Conservation (phyloP, 2,797 vertebrate species). For the Girardinus metallicus region DNA sequence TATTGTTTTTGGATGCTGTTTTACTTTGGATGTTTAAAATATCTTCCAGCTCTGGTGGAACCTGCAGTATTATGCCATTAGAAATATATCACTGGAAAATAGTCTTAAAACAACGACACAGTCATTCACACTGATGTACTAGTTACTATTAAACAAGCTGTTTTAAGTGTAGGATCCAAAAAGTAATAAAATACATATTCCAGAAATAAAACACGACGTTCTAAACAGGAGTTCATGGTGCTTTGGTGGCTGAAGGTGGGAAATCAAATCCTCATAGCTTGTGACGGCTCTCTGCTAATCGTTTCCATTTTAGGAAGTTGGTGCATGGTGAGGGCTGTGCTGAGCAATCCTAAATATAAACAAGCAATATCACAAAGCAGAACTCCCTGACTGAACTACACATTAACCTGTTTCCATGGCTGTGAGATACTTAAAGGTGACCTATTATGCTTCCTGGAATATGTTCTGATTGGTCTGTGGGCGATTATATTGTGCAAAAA, state of each 20-base stretch:
- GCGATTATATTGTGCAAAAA: no score
- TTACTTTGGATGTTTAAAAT: no score
- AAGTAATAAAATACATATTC: neutral
- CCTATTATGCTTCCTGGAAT: no score
- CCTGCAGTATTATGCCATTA: no score
- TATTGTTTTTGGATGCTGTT: no score
- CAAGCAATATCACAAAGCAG: neutral
- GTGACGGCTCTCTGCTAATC: neutral
- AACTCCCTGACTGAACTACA: neutral
- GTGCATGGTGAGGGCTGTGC: neutral
- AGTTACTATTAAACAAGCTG: neutral
- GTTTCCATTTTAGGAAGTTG: neutral
- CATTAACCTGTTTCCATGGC: neutral
- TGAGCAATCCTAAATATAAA: neutral
- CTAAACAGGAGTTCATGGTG: neutral
- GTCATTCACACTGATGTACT: neutral
- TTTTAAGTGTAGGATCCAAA: neutral
- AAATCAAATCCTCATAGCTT: neutral
- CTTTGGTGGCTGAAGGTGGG: neutral
- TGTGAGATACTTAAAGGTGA: neutral
- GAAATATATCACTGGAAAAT: no score
- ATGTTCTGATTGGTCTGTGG: no score
- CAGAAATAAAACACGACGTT: neutral
- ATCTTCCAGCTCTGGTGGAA: no score
- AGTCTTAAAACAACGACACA: no score